phyloP scores from a whole-genome alignment of 2,888 invertebrate genomes.

The Unio pictorum region DNA sequence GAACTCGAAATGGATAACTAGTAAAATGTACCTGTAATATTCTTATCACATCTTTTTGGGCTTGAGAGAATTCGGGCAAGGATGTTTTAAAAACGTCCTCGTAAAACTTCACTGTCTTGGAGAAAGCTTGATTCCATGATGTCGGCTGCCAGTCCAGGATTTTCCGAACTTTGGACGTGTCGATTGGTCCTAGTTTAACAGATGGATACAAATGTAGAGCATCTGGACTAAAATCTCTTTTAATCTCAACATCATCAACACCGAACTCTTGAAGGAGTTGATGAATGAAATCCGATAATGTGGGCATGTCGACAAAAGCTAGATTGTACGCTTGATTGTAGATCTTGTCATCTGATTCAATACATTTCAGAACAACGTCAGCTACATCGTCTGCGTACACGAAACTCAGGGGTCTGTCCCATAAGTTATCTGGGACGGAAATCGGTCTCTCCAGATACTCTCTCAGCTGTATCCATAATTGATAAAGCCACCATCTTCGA shows the following conservation, averaged over 20 bases:
- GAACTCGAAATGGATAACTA: conserved; percentile 42
- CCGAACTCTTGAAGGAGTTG: conserved; percentile 47
- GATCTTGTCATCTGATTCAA: conserved; percentile 33
- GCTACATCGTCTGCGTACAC: conserved; percentile 72
- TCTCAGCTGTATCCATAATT: conserved; percentile 71
- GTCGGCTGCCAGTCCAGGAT: conserved; percentile 69
- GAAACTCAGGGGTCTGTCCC: conserved; percentile 67
- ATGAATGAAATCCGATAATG: conserved; percentile 63
- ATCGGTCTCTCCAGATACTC: conserved; percentile 58
- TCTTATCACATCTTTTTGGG: conserved; percentile 59
- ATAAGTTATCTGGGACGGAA: conserved; percentile 60
- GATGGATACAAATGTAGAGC: conserved; percentile 71
- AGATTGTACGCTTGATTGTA: conserved; percentile 70
- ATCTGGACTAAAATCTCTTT: conserved; percentile 31
- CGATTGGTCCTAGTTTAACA: conserved; percentile 69
- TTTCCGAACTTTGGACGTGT: conserved; percentile 66
- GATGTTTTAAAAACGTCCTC: conserved; percentile 61
- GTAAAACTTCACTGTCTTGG: conserved; percentile 69
- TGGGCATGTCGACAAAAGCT: conserved; percentile 67
- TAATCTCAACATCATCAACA: conserved; percentile 31
- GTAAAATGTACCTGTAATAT: conserved; percentile 53
- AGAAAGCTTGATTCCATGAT: conserved; percentile 61
- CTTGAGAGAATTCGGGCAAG: conserved; percentile 34
- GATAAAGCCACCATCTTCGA: conserved; percentile 73
- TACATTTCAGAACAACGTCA: conserved; percentile 54